Evolutionary conservation across 1,140 invertebrate genomes (phyloP).

Genomic region (Araneus ventricosus): DNA sequence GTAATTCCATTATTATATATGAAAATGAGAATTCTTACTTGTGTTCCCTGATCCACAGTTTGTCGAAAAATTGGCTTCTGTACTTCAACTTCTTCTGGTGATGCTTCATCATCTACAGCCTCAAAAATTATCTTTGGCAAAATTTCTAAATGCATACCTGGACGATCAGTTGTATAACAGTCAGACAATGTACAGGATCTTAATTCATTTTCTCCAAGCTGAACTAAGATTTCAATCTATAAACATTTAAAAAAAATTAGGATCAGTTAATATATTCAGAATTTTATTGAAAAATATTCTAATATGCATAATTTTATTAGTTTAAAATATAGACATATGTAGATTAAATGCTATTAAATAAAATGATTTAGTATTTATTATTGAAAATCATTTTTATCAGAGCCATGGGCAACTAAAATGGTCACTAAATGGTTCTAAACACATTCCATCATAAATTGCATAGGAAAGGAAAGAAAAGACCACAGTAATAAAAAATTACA

Average conservation of each 20-base stretch:
- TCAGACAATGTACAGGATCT: slow-evolving; percentile 15
- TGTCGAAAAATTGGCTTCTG: slow-evolving; percentile 54
- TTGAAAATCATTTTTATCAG: too few species aligned
- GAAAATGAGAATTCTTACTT: not conserved
- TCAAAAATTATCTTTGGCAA: slow-evolving; percentile 68
- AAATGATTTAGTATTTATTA: too few species aligned
- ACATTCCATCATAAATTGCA: too few species aligned
- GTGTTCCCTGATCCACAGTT: slow-evolving; percentile 51
- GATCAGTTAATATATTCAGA: not conserved
- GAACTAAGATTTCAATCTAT: slow-evolving; percentile 64
- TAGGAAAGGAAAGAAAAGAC: too few species aligned
- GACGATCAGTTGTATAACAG: slow-evolving; percentile 56
- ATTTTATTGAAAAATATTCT: not conserved
- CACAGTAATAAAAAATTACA: too few species aligned
- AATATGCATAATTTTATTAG: not conserved
- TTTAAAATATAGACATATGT: not conserved
- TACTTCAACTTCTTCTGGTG: slow-evolving; percentile 36
- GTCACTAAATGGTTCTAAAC: not conserved
- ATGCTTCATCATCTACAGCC: slow-evolving; percentile 34
- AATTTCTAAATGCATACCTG: slow-evolving; percentile 68
- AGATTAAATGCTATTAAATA: too few species aligned
- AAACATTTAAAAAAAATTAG: too few species aligned
- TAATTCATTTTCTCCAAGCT: slow-evolving; percentile 42
- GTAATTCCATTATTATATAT: too few species aligned
- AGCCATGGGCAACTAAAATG: too few species aligned